Percentiles rank a stretch among this genome's conserved stretches.
These are phyloP conservation scores for Sparidentex hasta DNA, from an alignment of 2,797 vertebrate genomes.

Conservation along the genomic window DNA sequence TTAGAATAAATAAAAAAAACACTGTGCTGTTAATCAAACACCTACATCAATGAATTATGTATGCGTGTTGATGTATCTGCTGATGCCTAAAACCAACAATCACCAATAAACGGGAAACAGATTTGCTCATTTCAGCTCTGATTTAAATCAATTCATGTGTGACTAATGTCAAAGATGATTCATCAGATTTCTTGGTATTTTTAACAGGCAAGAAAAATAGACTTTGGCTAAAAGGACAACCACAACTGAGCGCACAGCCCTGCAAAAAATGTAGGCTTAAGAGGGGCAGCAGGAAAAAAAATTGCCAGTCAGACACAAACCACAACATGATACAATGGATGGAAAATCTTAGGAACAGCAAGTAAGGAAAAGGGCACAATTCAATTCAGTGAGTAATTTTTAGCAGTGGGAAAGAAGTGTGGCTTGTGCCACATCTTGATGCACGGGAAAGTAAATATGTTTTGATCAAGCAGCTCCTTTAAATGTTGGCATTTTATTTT, in stretches of 20 bases:
- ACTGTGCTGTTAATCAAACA: constrained; percentile 2
- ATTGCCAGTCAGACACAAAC: constrained; percentile 29
- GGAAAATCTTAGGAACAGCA: constrained; percentile 18
- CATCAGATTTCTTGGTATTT: neutral
- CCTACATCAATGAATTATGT: neutral
- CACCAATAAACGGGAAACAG: neutral
- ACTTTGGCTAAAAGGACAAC: neutral
- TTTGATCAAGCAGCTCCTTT: too few species aligned
- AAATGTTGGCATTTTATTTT: too few species aligned
- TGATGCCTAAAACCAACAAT: neutral
- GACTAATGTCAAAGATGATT: constrained; percentile 14
- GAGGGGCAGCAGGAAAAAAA: constrained; percentile 23
- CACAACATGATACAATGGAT: constrained; percentile 6
- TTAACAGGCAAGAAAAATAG: constrained; percentile 2
- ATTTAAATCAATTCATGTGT: neutral
- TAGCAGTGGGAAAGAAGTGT: neutral
- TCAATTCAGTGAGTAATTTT: neutral
- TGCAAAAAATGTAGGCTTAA: constrained; percentile 7
- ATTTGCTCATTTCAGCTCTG: constrained; percentile 4
- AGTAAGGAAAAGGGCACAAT: constrained; percentile 28
- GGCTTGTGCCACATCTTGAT: neutral
- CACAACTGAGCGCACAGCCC: constrained; percentile 15
- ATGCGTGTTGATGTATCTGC: neutral
- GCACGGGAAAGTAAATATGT: too few species aligned
- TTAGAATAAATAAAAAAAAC: neutral